Evolutionary conservation across 2,797 vertebrate species (phyloP).

Genomic region (Fundulus diaphanus): DNA sequence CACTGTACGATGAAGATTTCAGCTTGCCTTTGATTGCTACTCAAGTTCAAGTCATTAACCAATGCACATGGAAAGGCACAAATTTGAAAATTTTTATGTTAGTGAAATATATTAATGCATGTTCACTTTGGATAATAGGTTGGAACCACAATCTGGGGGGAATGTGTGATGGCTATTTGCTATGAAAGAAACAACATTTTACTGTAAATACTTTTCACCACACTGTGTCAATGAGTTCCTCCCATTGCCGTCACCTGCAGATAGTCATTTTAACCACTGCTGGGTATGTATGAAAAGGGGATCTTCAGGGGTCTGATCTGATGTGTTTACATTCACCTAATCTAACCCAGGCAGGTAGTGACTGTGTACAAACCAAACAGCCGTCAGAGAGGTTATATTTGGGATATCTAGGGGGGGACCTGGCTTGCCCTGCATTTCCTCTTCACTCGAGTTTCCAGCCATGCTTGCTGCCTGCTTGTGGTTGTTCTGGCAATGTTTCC

Average conservation of each 20-base stretch:
- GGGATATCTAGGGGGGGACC: conserved; percentile 43
- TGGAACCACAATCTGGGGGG: too few species aligned
- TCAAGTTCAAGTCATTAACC: too few species aligned
- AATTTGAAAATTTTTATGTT: too few species aligned
- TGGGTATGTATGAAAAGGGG: not conserved
- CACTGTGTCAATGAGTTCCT: too few species aligned
- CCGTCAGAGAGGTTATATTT: conserved; percentile 52
- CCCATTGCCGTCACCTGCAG: not conserved
- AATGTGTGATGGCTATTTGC: too few species aligned
- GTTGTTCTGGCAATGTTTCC: conserved; percentile 55
- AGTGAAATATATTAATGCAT: not conserved
- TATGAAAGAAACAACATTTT: too few species aligned
- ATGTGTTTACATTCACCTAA: not conserved
- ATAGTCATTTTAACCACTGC: not conserved
- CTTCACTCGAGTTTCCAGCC: conserved; percentile 38
- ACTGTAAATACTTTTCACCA: too few species aligned
- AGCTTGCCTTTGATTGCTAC: too few species aligned
- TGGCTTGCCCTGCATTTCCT: conserved; percentile 48
- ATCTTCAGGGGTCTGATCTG: conserved; percentile 32
- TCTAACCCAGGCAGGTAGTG: not conserved
- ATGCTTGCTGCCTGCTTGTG: conserved; percentile 31
- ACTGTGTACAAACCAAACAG: conserved; percentile 27
- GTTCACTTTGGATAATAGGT: not conserved
- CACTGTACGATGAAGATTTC: too few species aligned
- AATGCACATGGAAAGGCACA: too few species aligned